A percentile compares a stretch with the other conserved stretches of the same genome.
phyloP scores from a whole-genome alignment of 2,113 vertebrate genomes.

The Progne subis region DNA sequence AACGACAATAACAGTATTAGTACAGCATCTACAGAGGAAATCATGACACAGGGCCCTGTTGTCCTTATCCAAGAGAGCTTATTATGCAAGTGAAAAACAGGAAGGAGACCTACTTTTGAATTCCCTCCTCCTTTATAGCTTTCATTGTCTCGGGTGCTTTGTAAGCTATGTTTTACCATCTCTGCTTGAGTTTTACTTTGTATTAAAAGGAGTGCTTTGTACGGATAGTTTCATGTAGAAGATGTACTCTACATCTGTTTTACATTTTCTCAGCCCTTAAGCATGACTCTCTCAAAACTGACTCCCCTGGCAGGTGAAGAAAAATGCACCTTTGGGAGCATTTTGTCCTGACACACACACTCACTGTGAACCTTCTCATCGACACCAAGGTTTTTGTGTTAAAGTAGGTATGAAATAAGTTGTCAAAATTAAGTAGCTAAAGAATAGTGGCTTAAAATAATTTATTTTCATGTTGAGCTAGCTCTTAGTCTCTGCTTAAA shows the following conservation, averaged over 20 bases:
- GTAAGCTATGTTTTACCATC: background rate
- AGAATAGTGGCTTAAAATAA: slow-evolving; percentile 4
- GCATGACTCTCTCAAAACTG: background rate
- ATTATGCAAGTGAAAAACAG: background rate
- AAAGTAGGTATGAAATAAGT: slow-evolving; percentile 31
- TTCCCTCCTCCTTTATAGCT: background rate
- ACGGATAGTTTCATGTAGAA: background rate
- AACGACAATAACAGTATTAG: slow-evolving; percentile 12
- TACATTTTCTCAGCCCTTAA: background rate
- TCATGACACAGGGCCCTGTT: background rate
- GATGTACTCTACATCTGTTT: background rate
- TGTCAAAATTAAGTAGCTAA: slow-evolving; percentile 20
- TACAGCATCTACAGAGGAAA: background rate
- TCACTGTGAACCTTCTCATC: background rate
- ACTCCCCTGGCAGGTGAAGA: background rate
- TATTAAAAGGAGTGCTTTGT: background rate
- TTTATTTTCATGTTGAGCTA: background rate
- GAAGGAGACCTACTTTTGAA: background rate
- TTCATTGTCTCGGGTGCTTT: background rate
- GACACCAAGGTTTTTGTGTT: background rate
- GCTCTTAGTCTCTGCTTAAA: background rate
- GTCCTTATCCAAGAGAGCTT: background rate
- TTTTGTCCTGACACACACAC: background rate
- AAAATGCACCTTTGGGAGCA: background rate
- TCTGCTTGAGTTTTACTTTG: background rate